Percentiles rank a stretch among this genome's conserved stretches.
These are phyloP conservation scores for Speoplatyrhinus poulsoni DNA, from an alignment of 2,113 vertebrate species.

Conservation along the genomic window DNA sequence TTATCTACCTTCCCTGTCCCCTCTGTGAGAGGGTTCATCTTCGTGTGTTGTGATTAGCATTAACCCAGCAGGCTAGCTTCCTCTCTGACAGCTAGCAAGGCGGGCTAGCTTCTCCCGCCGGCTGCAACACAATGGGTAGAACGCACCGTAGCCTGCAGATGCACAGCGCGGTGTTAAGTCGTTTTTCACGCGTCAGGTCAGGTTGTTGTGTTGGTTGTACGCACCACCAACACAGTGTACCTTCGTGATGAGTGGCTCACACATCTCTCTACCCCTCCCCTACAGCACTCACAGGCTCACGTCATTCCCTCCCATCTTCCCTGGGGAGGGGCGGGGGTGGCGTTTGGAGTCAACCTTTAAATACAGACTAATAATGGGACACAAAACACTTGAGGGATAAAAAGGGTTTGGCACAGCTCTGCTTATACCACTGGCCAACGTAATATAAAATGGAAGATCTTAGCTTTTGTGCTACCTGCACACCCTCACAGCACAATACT, in stretches of 20 bases:
- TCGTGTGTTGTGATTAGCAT: neutral
- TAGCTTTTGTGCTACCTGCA: neutral
- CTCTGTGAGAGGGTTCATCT: neutral
- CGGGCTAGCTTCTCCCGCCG: neutral
- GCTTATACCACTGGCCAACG: neutral
- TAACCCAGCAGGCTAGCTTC: neutral
- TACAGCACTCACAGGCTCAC: neutral
- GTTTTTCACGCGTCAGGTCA: neutral
- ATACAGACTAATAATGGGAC: too few relatives aligned
- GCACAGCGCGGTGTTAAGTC: neutral
- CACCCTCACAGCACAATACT: neutral
- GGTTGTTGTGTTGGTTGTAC: too few relatives aligned
- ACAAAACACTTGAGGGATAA: neutral
- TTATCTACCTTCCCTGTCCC: neutral
- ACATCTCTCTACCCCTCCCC: neutral
- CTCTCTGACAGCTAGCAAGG: neutral
- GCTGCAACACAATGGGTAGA: neutral
- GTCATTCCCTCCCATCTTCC: too few relatives aligned
- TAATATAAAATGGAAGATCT: neutral
- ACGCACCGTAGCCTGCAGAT: neutral
- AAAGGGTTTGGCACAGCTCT: neutral
- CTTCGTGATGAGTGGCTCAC: too few relatives aligned
- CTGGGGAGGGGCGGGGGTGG: too few relatives aligned
- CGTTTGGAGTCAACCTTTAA: too few relatives aligned
- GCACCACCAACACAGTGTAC: too few relatives aligned